phyloP scores from a whole-genome alignment of 2,113 vertebrate species.

The Hypocryptadius cinnamomeus region DNA sequence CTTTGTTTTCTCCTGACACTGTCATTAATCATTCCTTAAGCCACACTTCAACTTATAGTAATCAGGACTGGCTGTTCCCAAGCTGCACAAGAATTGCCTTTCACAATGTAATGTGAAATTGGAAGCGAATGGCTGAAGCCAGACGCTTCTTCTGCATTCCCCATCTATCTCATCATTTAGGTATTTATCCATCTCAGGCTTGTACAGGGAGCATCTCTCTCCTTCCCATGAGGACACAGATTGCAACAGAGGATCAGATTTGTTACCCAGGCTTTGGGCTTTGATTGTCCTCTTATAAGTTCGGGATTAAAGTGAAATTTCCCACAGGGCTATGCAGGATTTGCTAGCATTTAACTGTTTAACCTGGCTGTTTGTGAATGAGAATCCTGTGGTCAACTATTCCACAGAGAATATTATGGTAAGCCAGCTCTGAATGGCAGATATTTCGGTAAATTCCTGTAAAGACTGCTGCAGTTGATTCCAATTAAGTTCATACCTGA shows the following conservation, averaged over 20 bases:
- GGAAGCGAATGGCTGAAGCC: constrained; percentile 97
- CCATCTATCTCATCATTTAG: constrained; percentile 99
- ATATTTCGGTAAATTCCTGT: constrained; percentile 72
- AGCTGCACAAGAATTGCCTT: constrained; percentile 97
- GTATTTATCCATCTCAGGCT: constrained; percentile 98
- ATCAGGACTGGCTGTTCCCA: constrained; percentile 98
- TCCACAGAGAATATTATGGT: constrained; percentile 84
- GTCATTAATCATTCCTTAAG: constrained; percentile 99
- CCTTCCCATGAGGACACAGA: constrained; percentile 91
- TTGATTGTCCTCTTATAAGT: constrained; percentile 99
- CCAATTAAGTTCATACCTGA: constrained; percentile 73
- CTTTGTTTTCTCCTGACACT: constrained; percentile 98
- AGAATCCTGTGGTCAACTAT: constrained; percentile 88
- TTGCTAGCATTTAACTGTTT: constrained; percentile 99
- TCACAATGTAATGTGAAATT: constrained; percentile 96
- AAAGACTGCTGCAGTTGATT: constrained; percentile 72
- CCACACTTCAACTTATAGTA: constrained; percentile 99
- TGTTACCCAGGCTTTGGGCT: constrained; percentile 98
- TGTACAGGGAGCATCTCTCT: constrained; percentile 88
- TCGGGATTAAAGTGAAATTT: constrained; percentile 99
- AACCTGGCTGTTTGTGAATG: constrained; percentile 95
- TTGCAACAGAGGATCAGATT: constrained; percentile 98
- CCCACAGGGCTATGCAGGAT: constrained; percentile 99
- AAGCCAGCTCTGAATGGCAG: constrained; percentile 79
- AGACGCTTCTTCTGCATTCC: constrained; percentile 92